Base-by-base conservation (phyloP, 2,113 vertebrate genomes). In the Pollimyrus isidori region DNA sequence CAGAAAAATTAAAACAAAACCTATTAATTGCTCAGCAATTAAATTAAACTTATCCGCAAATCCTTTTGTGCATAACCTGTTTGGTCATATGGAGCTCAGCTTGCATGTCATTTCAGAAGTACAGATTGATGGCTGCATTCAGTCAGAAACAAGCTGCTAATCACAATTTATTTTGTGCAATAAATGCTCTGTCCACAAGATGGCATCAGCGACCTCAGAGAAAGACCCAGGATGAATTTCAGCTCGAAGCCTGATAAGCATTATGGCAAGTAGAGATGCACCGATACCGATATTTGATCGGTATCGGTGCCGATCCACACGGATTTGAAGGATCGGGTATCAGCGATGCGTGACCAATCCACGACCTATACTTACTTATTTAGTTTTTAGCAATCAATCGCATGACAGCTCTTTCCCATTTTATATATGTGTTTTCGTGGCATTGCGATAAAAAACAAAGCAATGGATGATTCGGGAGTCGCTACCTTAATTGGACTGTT, bases 151-250 rank as follows among this genome's bases (percentile, higher is more conserved):
- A 80, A 17, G 35, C 73, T 80, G 35, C 15, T 15, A 80, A 39
- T 80, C 35, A 42, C n/a, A 35, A 35, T 35, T 35, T 35, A 35
- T 76, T 73, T 11, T 35, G 73, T 30, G 73, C 7, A 21, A 87
- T 53, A 56, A 35, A 56, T 53, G 30, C 35, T 80, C 17, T 39
- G 49, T 52, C 92, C 92, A 92, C 90, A 88, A 92, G 91, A 89
- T 88, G 92, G 89, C 92, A 91, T 87, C 21, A 76, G 80, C 83
- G 89, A 88, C 84, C 50, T 42, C 30, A 49, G 48, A 15, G 84
- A 86, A 52, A 48, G 48, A 42, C 30, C 21, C 7, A 48, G 83
- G n/a, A 19, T 46, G 2, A 26, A 26, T 49, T 26, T 21, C 4
- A 85, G 11, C 46, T 83, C 4, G 21, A 83, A 17, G 39, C 39